A percentile compares a stretch with the other conserved stretches of the same genome.
Evolutionary conservation across 2,797 vertebrate species (phyloP).

Genomic region (Anguilla marmorata): DNA sequence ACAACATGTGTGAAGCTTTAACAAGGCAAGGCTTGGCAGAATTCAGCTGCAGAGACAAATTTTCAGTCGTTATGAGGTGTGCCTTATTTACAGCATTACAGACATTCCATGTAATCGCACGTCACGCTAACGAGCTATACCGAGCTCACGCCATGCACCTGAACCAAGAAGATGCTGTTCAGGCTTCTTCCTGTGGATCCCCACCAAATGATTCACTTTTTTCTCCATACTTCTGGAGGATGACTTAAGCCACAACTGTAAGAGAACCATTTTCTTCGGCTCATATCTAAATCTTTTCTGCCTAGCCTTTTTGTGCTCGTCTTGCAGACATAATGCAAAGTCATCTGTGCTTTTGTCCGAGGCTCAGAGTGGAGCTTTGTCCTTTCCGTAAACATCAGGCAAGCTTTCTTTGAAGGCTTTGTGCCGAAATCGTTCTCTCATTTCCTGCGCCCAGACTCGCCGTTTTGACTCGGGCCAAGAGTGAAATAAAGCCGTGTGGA

Average conservation of each 20-base stretch:
- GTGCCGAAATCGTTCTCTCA: constrained; percentile 1
- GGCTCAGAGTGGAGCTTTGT: neutral
- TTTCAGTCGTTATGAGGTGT: neutral
- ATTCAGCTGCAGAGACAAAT: neutral
- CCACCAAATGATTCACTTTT: neutral
- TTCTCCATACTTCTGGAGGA: neutral
- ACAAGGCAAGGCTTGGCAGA: neutral
- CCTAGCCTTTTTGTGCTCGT: neutral
- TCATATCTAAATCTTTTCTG: neutral
- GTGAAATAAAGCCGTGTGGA: constrained; percentile 44
- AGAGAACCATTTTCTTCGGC: neutral
- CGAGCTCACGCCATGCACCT: neutral
- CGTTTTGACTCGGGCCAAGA: constrained; percentile 37
- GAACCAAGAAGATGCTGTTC: neutral
- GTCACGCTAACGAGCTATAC: neutral
- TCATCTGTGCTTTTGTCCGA: neutral
- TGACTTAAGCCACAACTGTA: neutral
- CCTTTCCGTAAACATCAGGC: neutral
- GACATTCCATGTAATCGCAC: neutral
- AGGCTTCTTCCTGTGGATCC: neutral
- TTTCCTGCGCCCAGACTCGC: constrained; percentile 34
- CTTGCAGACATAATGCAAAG: neutral
- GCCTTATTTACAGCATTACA: neutral
- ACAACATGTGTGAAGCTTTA: neutral
- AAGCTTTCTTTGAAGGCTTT: constrained; percentile 10